Evolutionary conservation across 2,888 invertebrate species (phyloP), one percentile per base, ranked within the genome.

Genomic region (Rhabditoides inermis): DNA sequence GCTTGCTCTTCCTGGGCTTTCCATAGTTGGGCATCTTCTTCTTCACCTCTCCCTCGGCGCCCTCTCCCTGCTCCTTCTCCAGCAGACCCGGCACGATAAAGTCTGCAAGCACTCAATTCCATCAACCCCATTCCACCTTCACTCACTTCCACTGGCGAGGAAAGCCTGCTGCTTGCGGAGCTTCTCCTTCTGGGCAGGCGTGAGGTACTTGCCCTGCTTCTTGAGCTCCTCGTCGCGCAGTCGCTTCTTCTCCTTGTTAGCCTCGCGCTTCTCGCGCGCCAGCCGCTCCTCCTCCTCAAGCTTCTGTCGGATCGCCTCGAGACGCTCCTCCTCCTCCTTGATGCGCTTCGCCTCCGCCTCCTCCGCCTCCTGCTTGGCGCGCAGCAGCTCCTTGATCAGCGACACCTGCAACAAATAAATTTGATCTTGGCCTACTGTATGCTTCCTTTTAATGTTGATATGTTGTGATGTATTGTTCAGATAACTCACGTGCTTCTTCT

Each of bases 141-240:
- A 49, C 59, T 50, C 30, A 58, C 56, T 51, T 63, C 63, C 63
- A 20, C 58, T 25, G 56, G 56, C 89, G 57, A 94, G 79, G 83
- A 90, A 84, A 53, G 88, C 88, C 77, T 88, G 87, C 6, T 90
- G 89, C 63, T 90, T 87, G 48, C 66, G 65, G 59, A 86, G 84
- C 69, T 90, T 90, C 62, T 87, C 87, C 77, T 89, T 91, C 77
- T 98, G 91, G 78, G 91, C 91, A 0, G 88, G 85, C 2, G 91
- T 91, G 54, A 94, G 79, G 30, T 90, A 81, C 79, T 90, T 94
- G 2, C 95, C 95, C 80, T 94, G 94, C n/a, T 88, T 88, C 78
- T 94, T 94, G 67, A 90, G 82, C 74, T 88, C 86, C 77, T 92
- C 92, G 60, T 88, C 90, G 46, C 88, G 84, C 76, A 90, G 90